These are phyloP conservation scores for Orchesella cincta DNA, from an alignment of 1,140 invertebrate genomes.

Conservation along the genomic window DNA sequence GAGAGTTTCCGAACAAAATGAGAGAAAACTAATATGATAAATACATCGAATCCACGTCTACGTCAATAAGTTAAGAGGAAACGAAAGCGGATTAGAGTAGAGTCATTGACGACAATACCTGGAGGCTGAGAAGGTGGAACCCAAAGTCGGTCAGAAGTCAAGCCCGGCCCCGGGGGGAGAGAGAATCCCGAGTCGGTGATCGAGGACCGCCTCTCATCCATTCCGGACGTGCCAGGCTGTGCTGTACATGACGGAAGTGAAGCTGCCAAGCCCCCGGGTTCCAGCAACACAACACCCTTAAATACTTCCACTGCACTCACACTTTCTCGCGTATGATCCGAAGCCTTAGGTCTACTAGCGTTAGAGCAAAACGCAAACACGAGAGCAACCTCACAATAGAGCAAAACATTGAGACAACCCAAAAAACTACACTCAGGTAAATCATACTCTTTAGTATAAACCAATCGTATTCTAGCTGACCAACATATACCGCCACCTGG, in stretches of 20 bases:
- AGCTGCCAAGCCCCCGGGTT: conserved; percentile 46
- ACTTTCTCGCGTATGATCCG: conserved; percentile 48
- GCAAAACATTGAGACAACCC: background rate
- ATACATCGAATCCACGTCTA: no score
- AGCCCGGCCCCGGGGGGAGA: conserved; percentile 41
- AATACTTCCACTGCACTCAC: no score
- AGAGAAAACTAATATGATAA: no score
- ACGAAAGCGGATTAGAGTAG: no score
- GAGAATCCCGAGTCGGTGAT: conserved; percentile 32
- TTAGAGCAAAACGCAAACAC: background rate
- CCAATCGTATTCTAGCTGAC: no score
- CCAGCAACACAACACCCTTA: conserved; percentile 48
- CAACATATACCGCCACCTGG: no score
- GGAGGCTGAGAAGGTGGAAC: conserved; percentile 43
- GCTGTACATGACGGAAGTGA: conserved; percentile 48
- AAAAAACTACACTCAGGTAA: conserved; percentile 16
- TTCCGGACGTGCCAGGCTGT: conserved; percentile 17
- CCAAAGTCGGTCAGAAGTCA: conserved; percentile 48
- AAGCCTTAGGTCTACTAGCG: conserved; percentile 36
- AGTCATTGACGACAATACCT: conserved; percentile 31
- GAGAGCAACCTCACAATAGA: background rate
- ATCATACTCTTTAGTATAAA: conserved; percentile 6
- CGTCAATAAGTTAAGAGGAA: no score
- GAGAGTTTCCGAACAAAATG: background rate
- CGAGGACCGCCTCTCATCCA: conserved; percentile 43